These are phyloP conservation scores for Leptobrachium leishanense DNA, from an alignment of 2,113 vertebrate genomes.

Conservation along the genomic window DNA sequence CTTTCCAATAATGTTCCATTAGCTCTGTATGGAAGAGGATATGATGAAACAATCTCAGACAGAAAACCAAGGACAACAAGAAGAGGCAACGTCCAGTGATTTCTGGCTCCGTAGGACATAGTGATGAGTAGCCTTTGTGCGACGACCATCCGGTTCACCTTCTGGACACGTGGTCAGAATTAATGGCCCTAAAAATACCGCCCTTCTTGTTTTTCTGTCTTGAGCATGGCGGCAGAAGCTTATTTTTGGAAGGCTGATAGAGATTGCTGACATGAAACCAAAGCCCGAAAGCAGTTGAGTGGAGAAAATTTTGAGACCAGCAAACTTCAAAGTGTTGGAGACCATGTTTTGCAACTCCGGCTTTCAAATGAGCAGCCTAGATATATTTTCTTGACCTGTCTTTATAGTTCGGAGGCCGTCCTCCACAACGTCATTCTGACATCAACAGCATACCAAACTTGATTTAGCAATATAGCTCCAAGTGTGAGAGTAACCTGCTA, in stretches of 20 bases:
- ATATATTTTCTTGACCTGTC: conserved; percentile 70
- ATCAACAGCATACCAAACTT: conserved; percentile 67
- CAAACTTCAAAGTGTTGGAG: conserved; percentile 70
- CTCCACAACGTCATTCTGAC: conserved; percentile 80
- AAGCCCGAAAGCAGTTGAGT: conserved; percentile 73
- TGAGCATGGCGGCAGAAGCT: conserved; percentile 90
- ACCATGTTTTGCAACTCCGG: conserved; percentile 82
- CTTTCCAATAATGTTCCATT: conserved; percentile 81
- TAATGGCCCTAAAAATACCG: conserved; percentile 98
- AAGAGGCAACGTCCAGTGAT: conserved; percentile 79
- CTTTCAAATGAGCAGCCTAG: conserved; percentile 61
- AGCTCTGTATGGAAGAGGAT: conserved; percentile 73
- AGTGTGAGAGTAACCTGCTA: conserved; percentile 71
- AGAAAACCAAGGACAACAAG: conserved; percentile 80
- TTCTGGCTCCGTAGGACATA: conserved; percentile 86
- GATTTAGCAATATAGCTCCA: conserved; percentile 58
- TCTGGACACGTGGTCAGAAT: conserved; percentile 94
- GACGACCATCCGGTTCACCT: conserved; percentile 89
- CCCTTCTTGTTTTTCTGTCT: conserved; percentile 92
- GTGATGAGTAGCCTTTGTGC: conserved; percentile 88
- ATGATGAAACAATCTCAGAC: conserved; percentile 76
- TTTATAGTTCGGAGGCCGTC: conserved; percentile 72
- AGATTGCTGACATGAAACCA: conserved; percentile 86
- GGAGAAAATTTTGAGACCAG: conserved; percentile 71
- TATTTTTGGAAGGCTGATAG: conserved; percentile 92